phyloP scores from a whole-genome alignment of 2,888 invertebrate genomes.

The Eupeodes luniger region DNA sequence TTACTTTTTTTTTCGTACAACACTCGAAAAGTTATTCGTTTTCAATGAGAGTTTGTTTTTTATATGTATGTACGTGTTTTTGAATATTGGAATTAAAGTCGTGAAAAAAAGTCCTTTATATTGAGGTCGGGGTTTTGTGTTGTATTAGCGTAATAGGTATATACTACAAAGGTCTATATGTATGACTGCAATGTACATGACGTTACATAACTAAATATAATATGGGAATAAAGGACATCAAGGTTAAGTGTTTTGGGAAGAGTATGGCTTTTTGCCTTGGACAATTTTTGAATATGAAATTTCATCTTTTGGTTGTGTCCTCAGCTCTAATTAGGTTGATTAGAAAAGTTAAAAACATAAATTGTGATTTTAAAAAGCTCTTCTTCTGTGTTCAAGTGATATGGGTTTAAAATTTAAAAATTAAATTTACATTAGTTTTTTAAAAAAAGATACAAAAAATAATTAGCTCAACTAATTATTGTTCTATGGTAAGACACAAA shows the following conservation, averaged over 20 bases:
- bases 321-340: slow-evolving; percentile 61
- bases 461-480: too few relatives aligned
- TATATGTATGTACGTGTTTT: too few relatives aligned
- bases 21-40: background rate
- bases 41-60: background rate
- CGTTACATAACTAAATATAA: slow-evolving; percentile 66
- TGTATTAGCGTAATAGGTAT: background rate
- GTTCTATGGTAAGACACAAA: too few relatives aligned
- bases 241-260: slow-evolving; percentile 59
- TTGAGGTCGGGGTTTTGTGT: slow-evolving; percentile 31
- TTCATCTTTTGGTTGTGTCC: slow-evolving; percentile 6
- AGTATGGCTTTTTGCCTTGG: slow-evolving; percentile 56
- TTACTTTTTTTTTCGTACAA: slow-evolving; percentile 17
- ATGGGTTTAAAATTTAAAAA: background rate
- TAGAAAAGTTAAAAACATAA: slow-evolving; percentile 3
- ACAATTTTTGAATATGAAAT: slow-evolving; percentile 64
- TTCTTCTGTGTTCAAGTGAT: background rate
- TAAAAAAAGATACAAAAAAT: background rate
- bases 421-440: background rate
- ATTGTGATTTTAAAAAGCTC: background rate
- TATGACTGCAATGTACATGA: slow-evolving; percentile 51
- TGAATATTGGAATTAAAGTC: background rate
- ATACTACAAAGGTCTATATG: background rate
- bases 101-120: background rate
- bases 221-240: slow-evolving; percentile 57